Evolutionary conservation across 2,113 vertebrate genomes (phyloP).

Genomic region (Monopterus albus): DNA sequence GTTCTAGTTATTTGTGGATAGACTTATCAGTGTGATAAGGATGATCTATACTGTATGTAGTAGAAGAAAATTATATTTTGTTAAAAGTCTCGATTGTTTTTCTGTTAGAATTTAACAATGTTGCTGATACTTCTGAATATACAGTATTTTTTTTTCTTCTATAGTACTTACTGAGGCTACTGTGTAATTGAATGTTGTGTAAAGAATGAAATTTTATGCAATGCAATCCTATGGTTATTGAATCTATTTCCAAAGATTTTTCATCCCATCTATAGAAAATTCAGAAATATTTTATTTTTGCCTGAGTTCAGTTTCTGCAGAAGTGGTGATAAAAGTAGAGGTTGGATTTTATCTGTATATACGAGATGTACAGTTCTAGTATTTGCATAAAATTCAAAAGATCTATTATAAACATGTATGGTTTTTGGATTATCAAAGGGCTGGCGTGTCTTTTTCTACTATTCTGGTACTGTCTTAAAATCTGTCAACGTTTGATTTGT

Average conservation of each 20-base stretch:
- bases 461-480: conserved; percentile 80
- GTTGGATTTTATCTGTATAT: conserved; percentile 57
- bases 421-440: conserved; percentile 73
- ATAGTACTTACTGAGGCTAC: conserved; percentile 30
- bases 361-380: conserved; percentile 61
- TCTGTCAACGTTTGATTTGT: conserved; percentile 65
- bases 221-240: conserved; percentile 56
- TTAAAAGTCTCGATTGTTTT: no score
- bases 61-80: no score
- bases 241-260: conserved; percentile 68
- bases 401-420: conserved; percentile 39
- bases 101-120: not conserved
- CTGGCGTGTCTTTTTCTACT: conserved; percentile 69
- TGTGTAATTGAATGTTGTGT: conserved; percentile 59
- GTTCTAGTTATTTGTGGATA: not conserved
- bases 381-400: conserved; percentile 50
- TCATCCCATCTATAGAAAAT: conserved; percentile 25
- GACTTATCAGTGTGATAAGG: not conserved
- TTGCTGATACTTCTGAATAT: conserved; percentile 5
- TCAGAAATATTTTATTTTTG: conserved; percentile 10
- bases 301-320: conserved; percentile 11
- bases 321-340: conserved; percentile 43
- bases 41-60: no score
- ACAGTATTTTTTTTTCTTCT: not conserved
- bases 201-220: conserved; percentile 41